Base-by-base conservation (phyloP, 2,113 vertebrate species). In the Ia io region DNA sequence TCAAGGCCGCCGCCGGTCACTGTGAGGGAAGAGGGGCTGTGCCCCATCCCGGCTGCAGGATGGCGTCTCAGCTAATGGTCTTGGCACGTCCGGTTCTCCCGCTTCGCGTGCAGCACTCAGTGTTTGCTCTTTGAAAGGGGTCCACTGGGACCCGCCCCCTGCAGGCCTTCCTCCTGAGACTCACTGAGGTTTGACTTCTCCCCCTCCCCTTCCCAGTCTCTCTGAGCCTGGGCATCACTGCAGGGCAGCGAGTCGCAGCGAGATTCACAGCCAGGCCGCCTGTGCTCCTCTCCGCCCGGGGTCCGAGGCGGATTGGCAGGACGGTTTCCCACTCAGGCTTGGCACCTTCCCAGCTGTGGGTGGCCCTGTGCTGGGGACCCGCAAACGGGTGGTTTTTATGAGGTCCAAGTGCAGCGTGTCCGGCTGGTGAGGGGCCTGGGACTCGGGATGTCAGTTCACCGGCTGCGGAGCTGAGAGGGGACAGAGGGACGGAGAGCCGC, bases 31-130 rank as follows among this genome's bases (percentile, higher is more conserved):
- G 47, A 3, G 32, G 32, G 0, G 12, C 51, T 28, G 35, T 42
- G 71, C 44, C 65, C 16, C 0, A 0, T 2, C 0, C n/a, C 32
- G 1, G 9, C 5, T 0, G 17, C 25, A 8, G 40, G 53, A 0
- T 0, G 6, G 28, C 9, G 4, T 23, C 35, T 20, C 10, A 25
- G 73, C 25, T 0, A 51, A 22, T 3, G 13, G 23, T 30, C 30
- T 14, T 47, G 14, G 4, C 30, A 6, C 42, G 3, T 17, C 79
- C 6, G 17, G 16, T 1, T 40, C 16, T 71, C 42, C 84, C 17
- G 3, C 40, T 88, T 32, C 1, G 3, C 0, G 3, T 6, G 25
- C 12, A 20, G 0, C 10, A 9, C 14, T 25, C 28, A 28, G 0
- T 10, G 4, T 30, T 71, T 14, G 47, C 5, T 5, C 0, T 63